Evolutionary conservation across 2,113 vertebrate genomes (phyloP), one percentile per base, ranked within the genome.

Genomic region (Rhinopomastus cyanomelas): DNA sequence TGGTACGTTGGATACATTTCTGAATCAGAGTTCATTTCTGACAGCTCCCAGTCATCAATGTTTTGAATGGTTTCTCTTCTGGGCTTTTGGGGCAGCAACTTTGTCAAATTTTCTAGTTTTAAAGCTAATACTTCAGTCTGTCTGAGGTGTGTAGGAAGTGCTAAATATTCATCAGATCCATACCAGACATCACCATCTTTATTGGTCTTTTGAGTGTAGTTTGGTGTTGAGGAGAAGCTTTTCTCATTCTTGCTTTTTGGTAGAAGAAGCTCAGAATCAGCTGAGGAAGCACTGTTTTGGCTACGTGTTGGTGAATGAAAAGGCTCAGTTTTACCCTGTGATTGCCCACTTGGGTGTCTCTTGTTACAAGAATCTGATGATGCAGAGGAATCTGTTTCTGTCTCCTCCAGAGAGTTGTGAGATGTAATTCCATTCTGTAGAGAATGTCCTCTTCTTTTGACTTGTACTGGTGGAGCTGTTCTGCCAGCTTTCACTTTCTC

Each of bases 41-140:
- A 98, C 76, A 99, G 95, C 32, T 99, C 99, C 99, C 99, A 99
- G 94, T 99, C 98, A 73, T 99, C 99, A 53, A 99, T 98, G 52
- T 99, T 98, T 96, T 95, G 98, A 92, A 99, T 87, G 20, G 95
- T 96, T 87, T 98, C 98, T 80, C 97, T 97, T 94, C 96, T 95
- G 27, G 97, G 95, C 85, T 97, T 97, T 94, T 98, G 98, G 32
- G 98, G 98, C 75, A 99, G 79, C 29, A 98, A 94, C 79, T 98
- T 98, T 34, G 98, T 98, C 95, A 99, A 96, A 77, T 97, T 98
- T 81, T 99, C 99, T 88, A 99, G 94, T 74, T 99, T 99, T 96
- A 98, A 92, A 26, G 99, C 98, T 85, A 99, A 95, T 67, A 98
- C 97, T 97, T 99, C 99, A 5, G 98, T 98, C 96, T 99, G 98